Base-by-base conservation (phyloP, 2,888 invertebrate genomes). In the Polietes domitor region DNA sequence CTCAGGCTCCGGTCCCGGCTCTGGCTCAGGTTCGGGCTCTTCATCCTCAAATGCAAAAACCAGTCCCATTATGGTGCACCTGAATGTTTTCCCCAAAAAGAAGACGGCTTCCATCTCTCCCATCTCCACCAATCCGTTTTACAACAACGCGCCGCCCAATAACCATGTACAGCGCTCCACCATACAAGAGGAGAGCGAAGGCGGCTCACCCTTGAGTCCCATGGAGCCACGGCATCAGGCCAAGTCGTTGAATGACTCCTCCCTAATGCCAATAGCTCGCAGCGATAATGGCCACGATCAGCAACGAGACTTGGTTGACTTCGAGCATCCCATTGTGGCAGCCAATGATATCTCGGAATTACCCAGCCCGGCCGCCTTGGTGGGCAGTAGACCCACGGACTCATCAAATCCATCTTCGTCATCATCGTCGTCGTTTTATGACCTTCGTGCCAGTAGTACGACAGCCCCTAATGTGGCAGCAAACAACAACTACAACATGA, bases 41-140 rank as follows among this genome's bases (percentile, higher is more conserved):
- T 53, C 68, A 15, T 17, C 53, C 7, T 50, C 32, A 10, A 80
- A 81, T 55, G 41, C 77, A 0, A 83, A 85, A 28, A 47, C 81
- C 10, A 93, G 94, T 53, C 94, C 94, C 88, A 94, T 95, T 92
- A 92, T 95, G 87, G 93, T 95, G 5, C 95, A 95, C 82, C 91
- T 95, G n/a, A 95, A 95, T 91, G 91, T 95, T 9, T 95, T 94
- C 88, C 94, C 94, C 0, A 93, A 94, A 74, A 93, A 92, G 80
- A 94, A 93, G 71, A 0, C 7, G 63, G 0, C 12, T 82, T 0
- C 74, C 86, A 4, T 24, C 6, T 12, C 68, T 2, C 68, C 41
- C 10, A 85, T 86, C 4, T 91, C 90, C n/a, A 91, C 89, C 0
- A 90, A 90, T 87, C 90, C 90, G 0, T 90, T 90, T 41, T 90